Base-by-base conservation (phyloP, 2,888 invertebrate genomes). In the Andrena praecox region DNA sequence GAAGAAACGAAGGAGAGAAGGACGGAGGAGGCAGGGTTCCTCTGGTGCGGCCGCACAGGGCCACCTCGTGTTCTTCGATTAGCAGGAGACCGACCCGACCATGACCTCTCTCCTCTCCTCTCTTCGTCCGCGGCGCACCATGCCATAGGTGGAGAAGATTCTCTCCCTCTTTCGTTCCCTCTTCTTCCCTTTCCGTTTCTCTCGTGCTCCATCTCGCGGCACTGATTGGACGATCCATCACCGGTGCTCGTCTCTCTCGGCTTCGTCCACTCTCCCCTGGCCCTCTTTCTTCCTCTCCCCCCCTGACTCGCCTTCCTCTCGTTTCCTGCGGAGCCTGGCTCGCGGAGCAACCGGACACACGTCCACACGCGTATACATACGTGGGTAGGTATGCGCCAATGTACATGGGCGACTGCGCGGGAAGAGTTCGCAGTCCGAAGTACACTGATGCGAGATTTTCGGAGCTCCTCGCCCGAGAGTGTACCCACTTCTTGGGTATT, bases 211-310 rank as follows among this genome's bases (percentile, higher is more conserved):
- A 94, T 94, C 93, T 94, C 93, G 93, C 93, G 94, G 94, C 94
- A 94, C 94, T 95, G 95, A 95, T 95, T 95, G 95, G 95, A 94
- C 95, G 94, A 95, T 95, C 95, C 95, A 95, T 95, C 95, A 95
- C 94, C 92, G 91, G 91, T 91, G 88, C 92, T 77, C 82, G 84
- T 82, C 75, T 69, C 75, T 70, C 78, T 60, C 48, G 31, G 79
- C 70, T 74, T 71, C 80, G 63, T 69, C 31, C 81, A 64, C 68
- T 63, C 70, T 52, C 66, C 66, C 82, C 77, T 69, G 71, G 72
- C 62, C 33, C 67, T 56, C 24, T 24, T 33, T 69, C 52, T 52
- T 31, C 50, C 52, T 56, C 71, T 72, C 80, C 80, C 72, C 42
- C 67, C 27, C 75, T 71, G 71, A 72, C 82, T 77, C 85, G 71